Conservation (phyloP, 2,888 invertebrate species). For the Oligia latruncula region DNA sequence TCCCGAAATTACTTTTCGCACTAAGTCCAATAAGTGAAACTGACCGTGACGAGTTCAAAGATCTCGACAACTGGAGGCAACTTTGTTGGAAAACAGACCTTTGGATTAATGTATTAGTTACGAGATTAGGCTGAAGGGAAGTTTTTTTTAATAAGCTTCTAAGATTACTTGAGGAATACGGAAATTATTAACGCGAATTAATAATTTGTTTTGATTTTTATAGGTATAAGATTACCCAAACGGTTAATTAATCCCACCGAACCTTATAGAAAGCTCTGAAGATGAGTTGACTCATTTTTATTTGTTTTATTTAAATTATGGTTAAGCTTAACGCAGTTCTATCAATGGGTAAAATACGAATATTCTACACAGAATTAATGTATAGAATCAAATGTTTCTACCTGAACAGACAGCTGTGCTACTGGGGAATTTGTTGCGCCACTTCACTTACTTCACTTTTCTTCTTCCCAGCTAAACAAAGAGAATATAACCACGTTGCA, state of each 20-base stretch:
- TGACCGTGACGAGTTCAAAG: slow-evolving; percentile 38
- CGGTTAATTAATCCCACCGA: no score
- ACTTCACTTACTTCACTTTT: no score
- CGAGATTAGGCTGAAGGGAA: slow-evolving; percentile 2
- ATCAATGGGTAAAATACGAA: background rate
- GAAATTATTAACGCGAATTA: slow-evolving; percentile 2
- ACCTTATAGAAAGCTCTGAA: no score
- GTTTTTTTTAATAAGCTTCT: slow-evolving; percentile 24
- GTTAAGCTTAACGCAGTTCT: background rate
- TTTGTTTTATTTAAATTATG: background rate
- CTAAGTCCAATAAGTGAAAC: slow-evolving; percentile 19
- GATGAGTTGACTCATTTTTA: no score
- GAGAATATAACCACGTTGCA: no score
- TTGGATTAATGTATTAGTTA: slow-evolving; percentile 13
- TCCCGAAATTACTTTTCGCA: slow-evolving; percentile 36
- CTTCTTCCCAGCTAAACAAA: no score
- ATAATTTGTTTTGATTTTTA: slow-evolving; percentile 15
- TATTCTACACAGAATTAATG: background rate
- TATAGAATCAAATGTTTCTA: no score
- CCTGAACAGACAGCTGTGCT: no score
- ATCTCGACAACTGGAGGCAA: slow-evolving; percentile 28
- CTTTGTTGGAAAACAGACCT: slow-evolving; percentile 27
- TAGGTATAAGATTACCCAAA: no score
- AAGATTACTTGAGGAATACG: slow-evolving; percentile 6
- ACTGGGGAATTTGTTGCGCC: no score